Conservation (phyloP, 2,797 vertebrate species). For the Hipposideros larvatus region DNA sequence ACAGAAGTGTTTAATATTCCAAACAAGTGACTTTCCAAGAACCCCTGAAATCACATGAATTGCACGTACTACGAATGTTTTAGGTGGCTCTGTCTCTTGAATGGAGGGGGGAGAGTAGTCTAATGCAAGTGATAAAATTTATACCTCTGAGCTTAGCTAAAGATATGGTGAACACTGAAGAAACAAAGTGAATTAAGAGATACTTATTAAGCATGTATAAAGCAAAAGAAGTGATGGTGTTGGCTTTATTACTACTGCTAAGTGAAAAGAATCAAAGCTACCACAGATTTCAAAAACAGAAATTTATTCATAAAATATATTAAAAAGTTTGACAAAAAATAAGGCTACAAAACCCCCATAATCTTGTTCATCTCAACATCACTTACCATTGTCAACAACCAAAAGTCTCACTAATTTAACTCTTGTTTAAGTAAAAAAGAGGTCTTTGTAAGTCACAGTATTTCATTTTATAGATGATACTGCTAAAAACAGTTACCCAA, state of each 20-base stretch:
- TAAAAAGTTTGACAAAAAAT: constrained; percentile 60
- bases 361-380: not conserved
- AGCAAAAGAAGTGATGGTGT: not conserved
- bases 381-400: not conserved
- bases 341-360: not conserved
- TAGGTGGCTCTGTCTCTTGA: not conserved
- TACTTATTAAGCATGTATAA: not conserved
- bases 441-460: not conserved
- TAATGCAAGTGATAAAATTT: not conserved
- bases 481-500: not conserved
- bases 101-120: no score
- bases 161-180: not conserved
- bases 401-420: constrained; percentile 39
- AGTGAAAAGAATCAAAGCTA: constrained; percentile 28
- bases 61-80: not conserved
- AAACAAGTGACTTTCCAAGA: not conserved
- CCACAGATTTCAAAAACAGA: constrained; percentile 47
- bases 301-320: constrained; percentile 76
- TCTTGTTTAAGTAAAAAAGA: not conserved
- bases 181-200: not conserved
- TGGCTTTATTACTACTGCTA: not conserved
- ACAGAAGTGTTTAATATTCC: not conserved
- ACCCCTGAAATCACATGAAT: not conserved
- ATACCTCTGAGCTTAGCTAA: not conserved
- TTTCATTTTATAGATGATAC: constrained; percentile 41